Evolutionary conservation across 2,797 vertebrate genomes (phyloP).

Genomic region (Naso thynnoides): DNA sequence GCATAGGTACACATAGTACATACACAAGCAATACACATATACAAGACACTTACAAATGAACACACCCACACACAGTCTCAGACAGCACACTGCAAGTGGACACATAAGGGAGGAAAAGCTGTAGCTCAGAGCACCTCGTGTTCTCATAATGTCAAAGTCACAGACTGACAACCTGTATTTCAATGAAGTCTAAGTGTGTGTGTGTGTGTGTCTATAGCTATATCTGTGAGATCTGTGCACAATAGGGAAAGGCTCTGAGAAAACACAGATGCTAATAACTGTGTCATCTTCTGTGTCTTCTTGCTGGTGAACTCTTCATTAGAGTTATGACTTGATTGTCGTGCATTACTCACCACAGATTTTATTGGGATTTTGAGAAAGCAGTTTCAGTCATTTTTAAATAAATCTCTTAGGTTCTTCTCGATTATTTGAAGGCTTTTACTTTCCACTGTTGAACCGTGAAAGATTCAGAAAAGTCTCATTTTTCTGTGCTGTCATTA

Average conservation of each 20-base stretch:
- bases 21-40: background rate
- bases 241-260: constrained; percentile 22
- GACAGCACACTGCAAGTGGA: constrained; percentile 32
- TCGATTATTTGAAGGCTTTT: constrained; percentile 19
- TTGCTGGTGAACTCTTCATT: constrained; percentile 7
- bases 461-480: background rate
- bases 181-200: constrained; percentile 15
- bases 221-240: constrained; percentile 30
- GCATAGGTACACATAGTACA: background rate
- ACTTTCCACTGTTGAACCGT: background rate
- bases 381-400: background rate
- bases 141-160: constrained; percentile 67
- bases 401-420: background rate
- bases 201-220: constrained; percentile 12
- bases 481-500: background rate
- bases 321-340: constrained; percentile 1
- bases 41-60: background rate
- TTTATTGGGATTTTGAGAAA: constrained; percentile 4
- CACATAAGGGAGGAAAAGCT: constrained; percentile 33
- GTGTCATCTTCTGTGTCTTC: constrained; percentile 24
- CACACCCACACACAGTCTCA: constrained; percentile 6
- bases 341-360: constrained; percentile 1
- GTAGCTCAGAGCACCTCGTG: constrained; percentile 65
- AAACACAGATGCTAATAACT: background rate
- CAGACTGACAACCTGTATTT: constrained; percentile 44